A percentile compares a stretch with the other conserved stretches of the same genome.
Conservation (phyloP, 2,113 vertebrate species). For the Calidris pygmaea region DNA sequence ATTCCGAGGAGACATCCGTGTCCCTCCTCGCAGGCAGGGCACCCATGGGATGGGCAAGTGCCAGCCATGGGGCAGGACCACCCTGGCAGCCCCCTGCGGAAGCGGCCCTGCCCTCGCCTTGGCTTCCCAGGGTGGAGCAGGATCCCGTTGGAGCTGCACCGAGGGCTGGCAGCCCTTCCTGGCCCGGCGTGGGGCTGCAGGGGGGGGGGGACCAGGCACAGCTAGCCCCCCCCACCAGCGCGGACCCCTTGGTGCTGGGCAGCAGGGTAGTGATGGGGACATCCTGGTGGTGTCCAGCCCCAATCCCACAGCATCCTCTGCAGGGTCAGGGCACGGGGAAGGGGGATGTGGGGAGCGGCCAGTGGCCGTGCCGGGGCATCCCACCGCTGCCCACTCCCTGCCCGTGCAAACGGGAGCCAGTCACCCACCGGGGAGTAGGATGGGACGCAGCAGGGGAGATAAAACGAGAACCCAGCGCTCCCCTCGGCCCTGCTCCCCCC, state of each 20-base stretch:
- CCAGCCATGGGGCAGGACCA: not conserved
- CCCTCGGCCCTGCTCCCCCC: not conserved
- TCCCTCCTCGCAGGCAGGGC: not conserved
- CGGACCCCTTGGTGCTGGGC: not conserved
- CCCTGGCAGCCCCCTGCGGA: not conserved
- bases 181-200: not conserved
- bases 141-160: not conserved
- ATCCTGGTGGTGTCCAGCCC: too few relatives aligned
- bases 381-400: not conserved
- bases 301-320: not conserved
- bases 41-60: not conserved
- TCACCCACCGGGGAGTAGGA: not conserved
- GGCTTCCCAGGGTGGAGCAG: not conserved
- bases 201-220: not conserved
- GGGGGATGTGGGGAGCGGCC: not conserved
- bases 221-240: not conserved
- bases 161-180: not conserved
- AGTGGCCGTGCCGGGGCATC: not conserved
- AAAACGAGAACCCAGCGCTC: not conserved
- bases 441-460: not conserved
- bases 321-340: not conserved
- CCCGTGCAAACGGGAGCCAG: not conserved
- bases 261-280: not conserved
- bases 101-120: not conserved
- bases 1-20: too few relatives aligned